These are phyloP conservation scores for Pocillopora verrucosa DNA, from an alignment of 64 coral and sea anemone species.

Conservation along the genomic window DNA sequence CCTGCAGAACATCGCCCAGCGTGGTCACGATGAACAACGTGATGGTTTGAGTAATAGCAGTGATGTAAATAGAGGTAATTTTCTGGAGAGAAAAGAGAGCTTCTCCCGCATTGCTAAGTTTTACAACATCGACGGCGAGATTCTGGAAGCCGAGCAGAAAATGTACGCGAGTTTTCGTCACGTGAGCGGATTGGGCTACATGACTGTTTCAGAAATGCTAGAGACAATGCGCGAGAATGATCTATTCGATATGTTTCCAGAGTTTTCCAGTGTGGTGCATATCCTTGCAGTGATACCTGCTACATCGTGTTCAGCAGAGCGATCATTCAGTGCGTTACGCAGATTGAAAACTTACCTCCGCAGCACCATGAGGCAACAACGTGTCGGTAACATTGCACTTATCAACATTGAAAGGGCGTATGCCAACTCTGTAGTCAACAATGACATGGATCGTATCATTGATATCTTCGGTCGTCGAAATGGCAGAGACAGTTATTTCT, in stretches of 20 bases:
- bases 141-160: slow-evolving; percentile 26
- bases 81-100: no score
- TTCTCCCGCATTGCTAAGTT: no score
- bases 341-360: slow-evolving; percentile 33
- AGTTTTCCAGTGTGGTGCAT: slow-evolving; percentile 6
- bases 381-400: slow-evolving; percentile 18
- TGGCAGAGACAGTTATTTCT: no score
- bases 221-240: slow-evolving; percentile 23
- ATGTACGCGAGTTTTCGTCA: slow-evolving; percentile 21
- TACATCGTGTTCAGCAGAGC: slow-evolving; percentile 7
- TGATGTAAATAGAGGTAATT: no score
- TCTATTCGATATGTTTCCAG: slow-evolving; percentile 8
- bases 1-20: no score
- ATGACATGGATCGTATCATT: not conserved
- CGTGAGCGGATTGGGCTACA: not conserved
- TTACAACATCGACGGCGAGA: slow-evolving; percentile 24
- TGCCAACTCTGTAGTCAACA: slow-evolving; percentile 34
- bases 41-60: no score
- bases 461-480: no score
- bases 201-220: slow-evolving; percentile 22
- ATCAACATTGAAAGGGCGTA: slow-evolving; percentile 32
- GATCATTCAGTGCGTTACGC: slow-evolving; percentile 31
- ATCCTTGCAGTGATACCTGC: slow-evolving; percentile 25
- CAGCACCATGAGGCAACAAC: slow-evolving; percentile 44
- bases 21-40: no score